These are phyloP conservation scores for Leuciscus idus DNA, from an alignment of 2,113 vertebrate genomes.

Conservation along the genomic window DNA sequence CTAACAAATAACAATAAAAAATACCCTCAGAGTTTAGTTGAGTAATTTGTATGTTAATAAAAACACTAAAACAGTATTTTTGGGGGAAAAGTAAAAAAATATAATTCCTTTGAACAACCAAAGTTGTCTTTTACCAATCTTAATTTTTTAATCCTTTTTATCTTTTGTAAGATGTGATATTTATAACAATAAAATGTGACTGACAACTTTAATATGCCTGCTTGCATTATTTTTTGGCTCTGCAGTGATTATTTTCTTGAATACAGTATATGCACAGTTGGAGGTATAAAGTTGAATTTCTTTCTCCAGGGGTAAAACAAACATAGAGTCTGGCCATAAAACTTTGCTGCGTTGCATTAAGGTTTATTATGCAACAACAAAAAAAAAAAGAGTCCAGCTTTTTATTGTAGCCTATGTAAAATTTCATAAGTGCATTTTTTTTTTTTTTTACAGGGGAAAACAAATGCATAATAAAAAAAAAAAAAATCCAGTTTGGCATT, in stretches of 20 bases:
- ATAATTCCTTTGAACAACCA: slow-evolving; percentile 40
- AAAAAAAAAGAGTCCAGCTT: not conserved
- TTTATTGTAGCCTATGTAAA: not conserved
- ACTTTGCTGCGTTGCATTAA: not conserved
- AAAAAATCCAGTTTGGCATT: slow-evolving; percentile 14
- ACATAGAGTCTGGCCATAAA: slow-evolving; percentile 1
- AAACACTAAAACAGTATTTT: slow-evolving; percentile 33
- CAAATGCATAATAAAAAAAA: not conserved
- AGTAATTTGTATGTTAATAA: slow-evolving; percentile 42
- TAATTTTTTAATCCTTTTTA: slow-evolving; percentile 57
- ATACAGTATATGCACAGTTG: not conserved
- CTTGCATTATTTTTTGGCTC: slow-evolving; percentile 18
- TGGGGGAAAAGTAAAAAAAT: not conserved
- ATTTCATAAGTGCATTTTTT: slow-evolving; percentile 16
- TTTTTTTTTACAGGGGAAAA: not conserved
- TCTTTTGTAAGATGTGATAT: slow-evolving; percentile 76
- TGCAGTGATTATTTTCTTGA: not conserved
- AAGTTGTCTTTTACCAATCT: slow-evolving; percentile 58
- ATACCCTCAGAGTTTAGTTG: slow-evolving; percentile 30
- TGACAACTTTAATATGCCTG: slow-evolving; percentile 17
- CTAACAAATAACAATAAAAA: slow-evolving; percentile 51
- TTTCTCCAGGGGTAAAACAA: slow-evolving; percentile 7
- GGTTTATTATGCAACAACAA: slow-evolving; percentile 28
- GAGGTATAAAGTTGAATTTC: not conserved
- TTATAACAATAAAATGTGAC: slow-evolving; percentile 80